A percentile compares a stretch with the other conserved stretches of the same genome.
phyloP scores from a whole-genome alignment of 2,113 vertebrate species.

The Picathartes gymnocephalus region DNA sequence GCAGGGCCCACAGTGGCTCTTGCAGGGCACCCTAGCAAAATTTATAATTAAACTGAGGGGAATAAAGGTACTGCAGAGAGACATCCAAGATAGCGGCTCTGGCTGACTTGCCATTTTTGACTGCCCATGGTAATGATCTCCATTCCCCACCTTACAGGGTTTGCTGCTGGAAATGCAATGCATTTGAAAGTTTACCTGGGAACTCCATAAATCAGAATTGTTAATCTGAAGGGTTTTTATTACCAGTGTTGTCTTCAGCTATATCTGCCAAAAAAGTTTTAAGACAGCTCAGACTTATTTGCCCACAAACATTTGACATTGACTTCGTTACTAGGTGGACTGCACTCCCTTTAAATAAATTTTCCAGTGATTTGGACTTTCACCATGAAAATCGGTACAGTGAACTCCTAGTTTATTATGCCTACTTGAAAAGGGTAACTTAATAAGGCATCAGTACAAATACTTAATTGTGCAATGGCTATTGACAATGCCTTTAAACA shows the following conservation, averaged over 20 bases:
- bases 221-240: slow-evolving; percentile 7
- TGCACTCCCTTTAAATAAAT: slow-evolving; percentile 73
- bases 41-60: background rate
- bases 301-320: slow-evolving; percentile 52
- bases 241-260: background rate
- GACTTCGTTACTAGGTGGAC: slow-evolving; percentile 61
- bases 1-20: fast-evolving
- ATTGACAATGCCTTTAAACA: slow-evolving; percentile 92
- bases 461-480: slow-evolving; percentile 91
- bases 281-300: slow-evolving; percentile 53
- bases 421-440: slow-evolving; percentile 83
- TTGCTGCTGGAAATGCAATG: background rate
- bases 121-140: fast-evolving
- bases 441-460: slow-evolving; percentile 89
- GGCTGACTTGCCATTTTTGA: background rate
- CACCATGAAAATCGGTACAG: slow-evolving; percentile 71
- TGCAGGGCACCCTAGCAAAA: background rate
- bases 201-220: background rate
- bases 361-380: slow-evolving; percentile 65
- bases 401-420: slow-evolving; percentile 80
- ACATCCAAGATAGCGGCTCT: background rate
- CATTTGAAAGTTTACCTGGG: background rate
- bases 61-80: background rate
- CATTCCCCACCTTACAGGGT: background rate
- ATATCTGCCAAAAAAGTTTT: slow-evolving; percentile 42